Conservation (phyloP, 2,797 vertebrate species). For the Monodelphis domestica region DNA sequence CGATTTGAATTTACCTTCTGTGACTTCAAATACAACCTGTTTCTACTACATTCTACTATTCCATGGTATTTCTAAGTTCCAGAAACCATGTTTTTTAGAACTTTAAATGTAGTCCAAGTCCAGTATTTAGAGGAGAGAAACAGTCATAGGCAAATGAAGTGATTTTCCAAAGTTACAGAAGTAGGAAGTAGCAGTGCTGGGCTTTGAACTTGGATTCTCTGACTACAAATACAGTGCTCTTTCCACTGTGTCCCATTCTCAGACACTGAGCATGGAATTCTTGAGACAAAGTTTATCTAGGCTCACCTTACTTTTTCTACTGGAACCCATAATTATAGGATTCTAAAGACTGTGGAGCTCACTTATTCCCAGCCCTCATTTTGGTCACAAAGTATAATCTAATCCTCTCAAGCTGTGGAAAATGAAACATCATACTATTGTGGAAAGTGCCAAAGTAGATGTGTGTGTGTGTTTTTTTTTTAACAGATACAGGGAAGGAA, state of each 20-base stretch:
- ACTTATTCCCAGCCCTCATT: slow-evolving; percentile 43
- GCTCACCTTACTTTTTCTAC: slow-evolving; percentile 63
- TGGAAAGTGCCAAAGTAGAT: slow-evolving; percentile 68
- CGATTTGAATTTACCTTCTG: not conserved
- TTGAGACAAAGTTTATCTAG: slow-evolving; percentile 53
- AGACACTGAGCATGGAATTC: slow-evolving; percentile 47
- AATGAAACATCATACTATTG: slow-evolving; percentile 54
- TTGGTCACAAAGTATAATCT: slow-evolving; percentile 72
- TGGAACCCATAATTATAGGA: slow-evolving; percentile 71
- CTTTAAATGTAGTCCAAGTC: not conserved
- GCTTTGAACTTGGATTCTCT: not conserved
- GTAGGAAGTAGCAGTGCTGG: not conserved
- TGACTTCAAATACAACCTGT: not conserved
- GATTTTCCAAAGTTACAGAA: not conserved
- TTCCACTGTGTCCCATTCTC: not conserved
- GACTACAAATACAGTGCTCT: not conserved
- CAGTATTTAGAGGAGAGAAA: not conserved
- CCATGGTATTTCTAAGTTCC: not conserved
- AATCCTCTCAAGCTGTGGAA: slow-evolving; percentile 59
- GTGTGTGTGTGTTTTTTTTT: no score
- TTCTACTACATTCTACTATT: not conserved
- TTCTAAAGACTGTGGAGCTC: slow-evolving; percentile 10
- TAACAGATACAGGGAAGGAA: slow-evolving; percentile 62
- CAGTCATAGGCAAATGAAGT: not conserved
- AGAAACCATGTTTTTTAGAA: not conserved